Conservation (phyloP, 2,797 vertebrate genomes). For the Buphagus erythrorhynchus region DNA sequence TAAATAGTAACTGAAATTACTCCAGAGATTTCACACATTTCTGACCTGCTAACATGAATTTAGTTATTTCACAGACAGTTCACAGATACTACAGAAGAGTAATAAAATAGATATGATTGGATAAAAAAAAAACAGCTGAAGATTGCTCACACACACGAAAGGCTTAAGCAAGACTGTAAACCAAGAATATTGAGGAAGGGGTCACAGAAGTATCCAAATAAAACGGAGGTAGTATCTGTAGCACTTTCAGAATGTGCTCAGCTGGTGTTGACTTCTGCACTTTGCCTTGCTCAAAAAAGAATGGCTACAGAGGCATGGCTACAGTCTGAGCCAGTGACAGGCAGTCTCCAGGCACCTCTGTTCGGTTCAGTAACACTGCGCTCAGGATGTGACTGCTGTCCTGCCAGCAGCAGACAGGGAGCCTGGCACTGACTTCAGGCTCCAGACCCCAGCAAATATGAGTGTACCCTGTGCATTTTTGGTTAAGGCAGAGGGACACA, state of each 20-base stretch:
- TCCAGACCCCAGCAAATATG: neutral
- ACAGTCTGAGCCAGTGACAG: too few species aligned
- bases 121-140: neutral
- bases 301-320: neutral
- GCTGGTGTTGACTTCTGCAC: neutral
- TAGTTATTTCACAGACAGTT: neutral
- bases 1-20: neutral
- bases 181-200: neutral
- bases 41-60: neutral
- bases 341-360: neutral
- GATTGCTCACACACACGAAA: neutral
- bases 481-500: neutral
- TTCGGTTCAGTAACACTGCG: accelerated
- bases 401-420: too few species aligned
- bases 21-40: neutral
- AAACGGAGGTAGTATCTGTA: neutral
- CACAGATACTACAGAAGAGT: neutral
- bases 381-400: neutral
- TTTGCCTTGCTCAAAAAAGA: neutral
- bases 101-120: neutral
- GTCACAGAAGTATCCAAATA: neutral
- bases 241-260: neutral
- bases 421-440: neutral
- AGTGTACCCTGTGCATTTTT: too few species aligned
- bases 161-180: neutral